Evolutionary conservation across 2,113 vertebrate species (phyloP).

Genomic region (Eudyptes chrysolophus): DNA sequence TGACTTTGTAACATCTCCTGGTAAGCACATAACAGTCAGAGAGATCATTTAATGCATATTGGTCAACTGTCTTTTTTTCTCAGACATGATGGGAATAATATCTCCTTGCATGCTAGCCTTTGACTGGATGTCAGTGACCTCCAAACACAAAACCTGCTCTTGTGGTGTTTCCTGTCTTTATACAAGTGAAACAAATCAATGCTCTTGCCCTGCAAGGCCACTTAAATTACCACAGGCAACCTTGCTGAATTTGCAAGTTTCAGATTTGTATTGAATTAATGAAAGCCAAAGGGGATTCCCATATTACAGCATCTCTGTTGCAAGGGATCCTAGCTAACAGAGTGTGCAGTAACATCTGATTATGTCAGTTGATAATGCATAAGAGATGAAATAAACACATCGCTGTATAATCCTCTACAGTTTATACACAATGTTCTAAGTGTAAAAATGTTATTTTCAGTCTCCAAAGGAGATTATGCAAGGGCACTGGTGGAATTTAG

Average conservation of each 20-base stretch:
- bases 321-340: neutral
- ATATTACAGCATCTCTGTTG: neutral
- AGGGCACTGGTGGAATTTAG: neutral
- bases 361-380: neutral
- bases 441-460: neutral
- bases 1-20: neutral
- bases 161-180: neutral
- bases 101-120: neutral
- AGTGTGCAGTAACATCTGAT: neutral
- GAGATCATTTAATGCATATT: neutral
- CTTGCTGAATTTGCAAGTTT: slow-evolving; percentile 9
- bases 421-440: neutral
- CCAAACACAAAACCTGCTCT: neutral
- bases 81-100: neutral
- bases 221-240: neutral
- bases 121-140: neutral
- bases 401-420: neutral
- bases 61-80: neutral
- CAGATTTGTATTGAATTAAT: slow-evolving; percentile 8
- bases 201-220: neutral
- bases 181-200: slow-evolving; percentile 11
- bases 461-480: neutral
- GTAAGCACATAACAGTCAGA: neutral
- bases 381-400: neutral
- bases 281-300: neutral